Conservation (phyloP, 2,888 invertebrate species). For the Lymantria dispar region DNA sequence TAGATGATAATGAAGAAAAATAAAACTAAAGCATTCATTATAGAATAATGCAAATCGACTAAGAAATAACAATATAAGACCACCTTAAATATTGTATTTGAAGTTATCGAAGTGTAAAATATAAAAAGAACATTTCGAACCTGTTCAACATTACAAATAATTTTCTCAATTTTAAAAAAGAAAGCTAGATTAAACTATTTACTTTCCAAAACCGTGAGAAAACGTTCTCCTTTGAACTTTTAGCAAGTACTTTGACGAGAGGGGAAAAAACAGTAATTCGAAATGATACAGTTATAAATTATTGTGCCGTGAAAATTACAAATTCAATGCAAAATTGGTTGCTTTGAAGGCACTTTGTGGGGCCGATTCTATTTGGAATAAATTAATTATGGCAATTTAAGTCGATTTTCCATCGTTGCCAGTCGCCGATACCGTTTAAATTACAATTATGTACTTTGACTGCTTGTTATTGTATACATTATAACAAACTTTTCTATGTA, state of each 20-base stretch:
- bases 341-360: conserved; percentile 65
- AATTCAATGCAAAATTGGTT: conserved; percentile 77
- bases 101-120: conserved; percentile 30
- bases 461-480: conserved; percentile 47
- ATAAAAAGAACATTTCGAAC: conserved; percentile 24
- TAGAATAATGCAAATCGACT: neutral
- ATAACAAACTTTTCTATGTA: conserved; percentile 27
- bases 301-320: conserved; percentile 79
- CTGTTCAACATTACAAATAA: conserved; percentile 32
- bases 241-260: conserved; percentile 40
- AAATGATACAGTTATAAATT: conserved; percentile 74
- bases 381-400: conserved; percentile 77
- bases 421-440: conserved; percentile 63
- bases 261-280: conserved; percentile 63
- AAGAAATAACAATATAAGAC: neutral
- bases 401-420: conserved; percentile 66
- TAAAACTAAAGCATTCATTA: too few relatives aligned
- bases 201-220: conserved; percentile 74
- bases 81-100: conserved; percentile 8
- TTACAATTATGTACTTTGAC: conserved; percentile 62
- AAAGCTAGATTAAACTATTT: conserved; percentile 61
- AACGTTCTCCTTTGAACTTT: conserved; percentile 51
- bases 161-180: conserved; percentile 50
- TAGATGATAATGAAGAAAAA: too few relatives aligned
- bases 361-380: conserved; percentile 74